Evolutionary conservation across 2,113 vertebrate species (phyloP), one percentile per base, ranked within the genome.

Genomic region (Choloepus hoffmanni): DNA sequence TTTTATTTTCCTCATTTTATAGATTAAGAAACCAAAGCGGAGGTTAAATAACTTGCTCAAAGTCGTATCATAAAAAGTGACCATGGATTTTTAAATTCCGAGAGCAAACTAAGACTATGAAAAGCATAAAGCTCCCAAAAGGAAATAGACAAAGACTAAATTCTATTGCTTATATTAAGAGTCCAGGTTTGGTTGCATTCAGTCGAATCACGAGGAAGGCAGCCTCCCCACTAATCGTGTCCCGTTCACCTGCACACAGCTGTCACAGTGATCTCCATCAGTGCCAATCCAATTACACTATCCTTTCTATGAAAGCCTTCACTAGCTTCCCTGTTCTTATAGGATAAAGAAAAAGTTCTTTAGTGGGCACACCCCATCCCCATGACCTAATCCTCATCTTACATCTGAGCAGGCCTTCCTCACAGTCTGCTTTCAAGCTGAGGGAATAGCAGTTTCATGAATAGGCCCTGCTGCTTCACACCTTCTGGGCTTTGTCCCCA

Each of bases 291-390:
- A 58, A 72, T 78, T 90, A 36, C 62, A n/a, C 45, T 55, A 62
- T n/a, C 68, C 85, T 76, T 83, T 58, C 76, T 72, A 24, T 45
- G 28, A 73, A 82, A 76, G 67, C 9, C 60, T 85, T 85, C 18
- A 4, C 72, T 7, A 81, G 24, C 23, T 68, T 90, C 53, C 53
- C 82, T 12, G 40, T 83, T 65, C 60, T 79, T 72, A 40, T 0
- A 53, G 24, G 70, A 91, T 53, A 85, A 90, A 94, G 91, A 62
- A 48, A 33, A 60, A 89, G 70, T 30, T 70, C 33, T 96, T 95
- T 86, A 18, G 28, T 36, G 28, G 36, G 68, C 28, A 40, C 36
- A 60, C 5, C 21, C 0, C 0, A 73, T 74, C 21, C 36, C 48
- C 73, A 36, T 53, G 72, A 92, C 65, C 55, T 78, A 63, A 89